Base-by-base conservation (phyloP, 35 echinoderm and acorn worm genomes). In the Apostichopus parvimensis region DNA sequence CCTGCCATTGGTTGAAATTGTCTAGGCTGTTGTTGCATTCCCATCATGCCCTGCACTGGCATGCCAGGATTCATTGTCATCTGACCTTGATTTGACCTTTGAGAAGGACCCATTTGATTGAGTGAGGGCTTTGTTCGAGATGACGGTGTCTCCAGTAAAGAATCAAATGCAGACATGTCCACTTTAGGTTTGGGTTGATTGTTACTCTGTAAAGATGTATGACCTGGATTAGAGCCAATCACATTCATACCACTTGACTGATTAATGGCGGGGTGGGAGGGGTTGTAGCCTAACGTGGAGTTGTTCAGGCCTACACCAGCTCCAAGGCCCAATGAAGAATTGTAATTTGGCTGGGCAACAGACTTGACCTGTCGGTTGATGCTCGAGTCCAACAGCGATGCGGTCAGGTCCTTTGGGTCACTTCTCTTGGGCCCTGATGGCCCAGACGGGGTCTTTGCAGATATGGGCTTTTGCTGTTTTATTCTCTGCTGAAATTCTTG, bases 401-500 rank as follows among this genome's bases (percentile, higher is more conserved):
- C 7, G 2, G 97, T 92, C 52, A 99, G 56, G 57, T 99, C 92
- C 60, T 91, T 99, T 45, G 92, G 14, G 34, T 81, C 26, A 10
- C 91, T 70, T 75, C 88, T 95, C 4, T 79, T 88, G 59, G 87
- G 66, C 57, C 64, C 66, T 34, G 71, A 60, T 17, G 92, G 75
- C 56, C 25, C 61, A 21, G 72, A 82, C 8, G 66, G 45, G 1
- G 91, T 76, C 52, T 68, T 55, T 10, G 52, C 77, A 82, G 93
- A 45, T 17, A 99, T 83, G 7, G 93, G 91, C 75, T 96, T 83
- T 54, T 99, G 97, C 4, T 79, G 84, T 79, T 99, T 99, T 26
- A 93, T 86, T 59, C 95, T 87, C 75, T 95, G 91, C 52, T 99
- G 97, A 77, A 94, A 95, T 77, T 99, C 97, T 78, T 99, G 97